These are phyloP conservation scores for Bradypodion pumilum DNA, from an alignment of 2,797 vertebrate species.

Conservation along the genomic window DNA sequence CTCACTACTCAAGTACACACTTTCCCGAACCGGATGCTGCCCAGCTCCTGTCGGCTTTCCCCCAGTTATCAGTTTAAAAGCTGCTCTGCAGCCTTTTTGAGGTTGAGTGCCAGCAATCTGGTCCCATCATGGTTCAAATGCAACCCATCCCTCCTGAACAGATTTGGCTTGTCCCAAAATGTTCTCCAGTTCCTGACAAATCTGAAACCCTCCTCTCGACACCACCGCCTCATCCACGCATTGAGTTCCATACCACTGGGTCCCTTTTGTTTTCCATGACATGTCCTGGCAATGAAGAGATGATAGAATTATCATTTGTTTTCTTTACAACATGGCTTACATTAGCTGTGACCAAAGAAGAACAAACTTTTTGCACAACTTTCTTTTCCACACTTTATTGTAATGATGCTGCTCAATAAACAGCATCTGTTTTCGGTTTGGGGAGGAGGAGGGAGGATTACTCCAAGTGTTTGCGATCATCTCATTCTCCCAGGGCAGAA, in stretches of 20 bases:
- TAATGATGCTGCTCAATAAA: constrained; percentile 42
- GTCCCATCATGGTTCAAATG: too few species aligned
- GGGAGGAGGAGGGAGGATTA: constrained; percentile 17
- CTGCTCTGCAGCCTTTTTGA: too few species aligned
- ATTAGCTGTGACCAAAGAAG: constrained; percentile 39
- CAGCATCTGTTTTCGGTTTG: constrained; percentile 46
- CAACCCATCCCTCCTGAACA: too few species aligned
- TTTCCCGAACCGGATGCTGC: too few species aligned
- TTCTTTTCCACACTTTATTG: constrained; percentile 45
- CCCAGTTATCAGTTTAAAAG: too few species aligned
- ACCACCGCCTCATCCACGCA: too few species aligned
- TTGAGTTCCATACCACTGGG: constrained; percentile 7
- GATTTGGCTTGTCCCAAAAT: too few species aligned
- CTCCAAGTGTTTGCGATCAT: constrained; percentile 37
- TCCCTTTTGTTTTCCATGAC: constrained; percentile 4
- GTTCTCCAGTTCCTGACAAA: too few species aligned
- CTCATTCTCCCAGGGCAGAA: constrained; percentile 35
- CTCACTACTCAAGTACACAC: too few species aligned
- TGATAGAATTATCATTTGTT: constrained; percentile 37
- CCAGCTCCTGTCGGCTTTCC: too few species aligned
- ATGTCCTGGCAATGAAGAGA: constrained; percentile 27
- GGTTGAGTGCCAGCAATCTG: too few species aligned
- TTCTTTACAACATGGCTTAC: constrained; percentile 27
- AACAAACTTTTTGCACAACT: constrained; percentile 39
- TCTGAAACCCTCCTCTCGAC: too few species aligned